Evolutionary conservation across 2,113 vertebrate species (phyloP), one percentile per base, ranked within the genome.

Genomic region (Solenodon paradoxus): DNA sequence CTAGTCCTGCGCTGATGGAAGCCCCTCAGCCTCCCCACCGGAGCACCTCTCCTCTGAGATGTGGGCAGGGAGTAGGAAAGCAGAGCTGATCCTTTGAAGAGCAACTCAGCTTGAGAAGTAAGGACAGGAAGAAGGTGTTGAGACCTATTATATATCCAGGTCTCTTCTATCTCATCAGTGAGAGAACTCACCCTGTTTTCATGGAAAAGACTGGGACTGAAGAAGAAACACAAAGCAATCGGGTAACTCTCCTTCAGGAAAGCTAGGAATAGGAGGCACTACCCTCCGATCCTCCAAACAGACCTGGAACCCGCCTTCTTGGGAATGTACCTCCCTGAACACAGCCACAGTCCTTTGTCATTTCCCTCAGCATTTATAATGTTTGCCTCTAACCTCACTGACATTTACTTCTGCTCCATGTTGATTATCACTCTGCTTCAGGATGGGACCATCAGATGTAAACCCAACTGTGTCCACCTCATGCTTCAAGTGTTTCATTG

Each of bases 271-370:
- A 3, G 40, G 5, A 22, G 26, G 26, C 2, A 22, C 15, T 5
- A 69, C 2, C 15, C 53, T 47, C 30, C 35, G 22, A 5, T 53
- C 16, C 59, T 20, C 6, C 28, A 24, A 47, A 55, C 15, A 13
- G 42, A 61, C 53, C 47, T 49, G n/a, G 42, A 24, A 28, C 42
- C 19, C 19, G n/a, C 4, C 9, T 13, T 80, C 45, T 78, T 59
- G 3, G 1, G 68, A 85, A 72, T 5, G 0, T 69, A 45, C 35
- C 1, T 35, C 55, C 55, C 1, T 77, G 11, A 11, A 7, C 13
- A 13, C 0, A 3, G 42, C 53, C 28, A 69, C 12, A n/a, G n/a
- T n/a, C n/a, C n/a, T 42, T 28, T 4, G 3, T 40, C 7, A 38
- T 17, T 51, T 75, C 7, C 66, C 11, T 86, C 45, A 32, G 47